Conservation (phyloP, 2,888 invertebrate genomes). For the Alviniconcha strummeri region DNA sequence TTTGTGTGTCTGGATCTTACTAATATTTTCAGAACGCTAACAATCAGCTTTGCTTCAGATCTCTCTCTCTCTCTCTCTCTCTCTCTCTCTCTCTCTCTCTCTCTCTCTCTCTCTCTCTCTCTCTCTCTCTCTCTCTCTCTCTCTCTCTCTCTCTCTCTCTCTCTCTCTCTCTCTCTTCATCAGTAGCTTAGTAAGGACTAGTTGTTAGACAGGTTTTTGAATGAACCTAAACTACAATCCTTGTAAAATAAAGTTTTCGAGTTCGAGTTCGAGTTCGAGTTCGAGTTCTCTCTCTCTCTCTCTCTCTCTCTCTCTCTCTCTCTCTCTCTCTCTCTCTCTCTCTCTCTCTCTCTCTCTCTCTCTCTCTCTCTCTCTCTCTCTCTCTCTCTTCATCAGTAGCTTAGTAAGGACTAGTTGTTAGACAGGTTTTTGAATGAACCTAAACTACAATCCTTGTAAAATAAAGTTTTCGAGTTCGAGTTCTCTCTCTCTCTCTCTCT, state of each 20-base stretch:
- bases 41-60: no score
- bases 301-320: neutral
- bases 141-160: slow-evolving; percentile 4
- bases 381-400: neutral
- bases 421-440: no score
- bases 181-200: neutral
- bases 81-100: neutral
- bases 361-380: slow-evolving; percentile 1
- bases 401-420: no score
- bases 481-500: no score
- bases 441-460: no score
- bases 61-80: slow-evolving; percentile 11
- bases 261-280: no score
- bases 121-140: slow-evolving; percentile 1
- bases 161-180: no score
- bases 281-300: neutral
- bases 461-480: no score
- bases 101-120: neutral
- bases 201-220: neutral
- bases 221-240: no score
- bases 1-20: no score
- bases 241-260: no score
- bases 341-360: neutral
- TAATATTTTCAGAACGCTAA: no score
- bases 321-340: neutral